Percentiles rank a stretch among this genome's conserved stretches.
phyloP scores from a whole-genome alignment of 2,888 invertebrate species.

The Melipona beecheii region DNA sequence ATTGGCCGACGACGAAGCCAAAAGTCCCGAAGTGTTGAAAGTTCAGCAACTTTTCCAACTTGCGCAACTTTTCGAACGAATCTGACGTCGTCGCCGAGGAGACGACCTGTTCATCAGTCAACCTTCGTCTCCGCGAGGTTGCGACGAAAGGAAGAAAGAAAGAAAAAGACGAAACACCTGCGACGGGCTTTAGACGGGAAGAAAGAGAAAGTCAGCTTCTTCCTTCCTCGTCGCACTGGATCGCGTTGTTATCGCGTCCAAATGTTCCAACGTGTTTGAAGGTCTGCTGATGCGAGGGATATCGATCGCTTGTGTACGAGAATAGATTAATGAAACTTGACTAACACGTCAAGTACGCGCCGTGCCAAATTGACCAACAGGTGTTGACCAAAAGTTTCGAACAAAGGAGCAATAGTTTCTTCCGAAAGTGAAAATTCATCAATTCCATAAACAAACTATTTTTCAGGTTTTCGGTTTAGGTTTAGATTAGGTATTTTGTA shows the following conservation, averaged over 20 bases:
- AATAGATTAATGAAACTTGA: conserved; percentile 28
- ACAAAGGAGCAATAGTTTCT: neutral
- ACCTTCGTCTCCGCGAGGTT: conserved; percentile 13
- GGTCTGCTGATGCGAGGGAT: conserved; percentile 28
- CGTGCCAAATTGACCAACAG: conserved; percentile 1
- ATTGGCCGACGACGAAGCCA: conserved; percentile 6
- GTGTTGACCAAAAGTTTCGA: neutral
- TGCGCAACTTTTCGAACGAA: conserved; percentile 43
- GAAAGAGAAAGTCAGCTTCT: conserved; percentile 47
- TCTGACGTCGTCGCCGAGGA: conserved; percentile 31
- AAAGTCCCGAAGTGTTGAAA: neutral
- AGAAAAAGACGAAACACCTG: neutral
- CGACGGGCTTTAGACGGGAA: neutral
- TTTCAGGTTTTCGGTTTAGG: too few species aligned
- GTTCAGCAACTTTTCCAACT: conserved; percentile 27
- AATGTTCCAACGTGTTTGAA: conserved; percentile 48
- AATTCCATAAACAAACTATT: neutral
- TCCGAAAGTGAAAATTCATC: neutral
- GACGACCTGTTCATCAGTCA: conserved; percentile 64
- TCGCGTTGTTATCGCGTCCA: conserved; percentile 29
- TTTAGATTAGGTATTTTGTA: too few species aligned
- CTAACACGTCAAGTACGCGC: neutral
- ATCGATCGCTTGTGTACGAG: conserved; percentile 9
- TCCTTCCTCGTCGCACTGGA: conserved; percentile 49
- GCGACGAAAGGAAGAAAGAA: neutral